Evolutionary conservation across 2,113 vertebrate genomes (phyloP), one percentile per base, ranked within the genome.

Genomic region (Aplodontia rufa): DNA sequence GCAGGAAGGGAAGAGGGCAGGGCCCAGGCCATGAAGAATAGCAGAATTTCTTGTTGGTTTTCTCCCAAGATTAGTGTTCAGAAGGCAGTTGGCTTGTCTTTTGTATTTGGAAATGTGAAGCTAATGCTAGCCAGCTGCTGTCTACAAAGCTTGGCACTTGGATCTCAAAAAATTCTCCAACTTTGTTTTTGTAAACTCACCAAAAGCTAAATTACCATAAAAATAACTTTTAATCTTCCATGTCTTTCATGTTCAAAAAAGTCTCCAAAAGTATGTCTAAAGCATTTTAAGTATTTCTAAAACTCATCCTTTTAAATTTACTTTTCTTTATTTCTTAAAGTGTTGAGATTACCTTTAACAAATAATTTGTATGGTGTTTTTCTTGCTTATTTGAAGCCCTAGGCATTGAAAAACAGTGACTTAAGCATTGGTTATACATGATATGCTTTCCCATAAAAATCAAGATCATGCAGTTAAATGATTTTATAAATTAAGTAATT

Each of bases 121-220:
- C 53, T 87, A 84, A 94, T 96, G 72, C 37, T 80, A 87, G 62
- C 42, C 76, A 96, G 90, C 71, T 95, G 90, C 81, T 76, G 37
- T 49, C 66, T 71, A 53, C 68, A 92, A 79, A 80, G 92, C 71
- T 94, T 51, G 81, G 58, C 62, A 90, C 35, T 90, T 87, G 26
- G 28, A 60, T 60, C 55, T 82, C 64, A 74, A 74, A 92, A 95
- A 68, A 53, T 20, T 87, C 55, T 93, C n/a, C 71, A 94, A 75
- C 17, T 94, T 90, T 62, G 22, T 20, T 83, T 95, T 93, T 84
- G 72, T 37, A 92, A 94, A 37, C 14, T 75, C 37, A 62, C 53
- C 19, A 74, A 82, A 72, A 93, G 22, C 19, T 71, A 69, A 91
- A 49, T 96, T 93, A 87, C 42, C 60, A 87, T 80, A 42, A 64